Base-by-base conservation (phyloP, 2,888 invertebrate genomes). In the Drosophila limbata region DNA sequence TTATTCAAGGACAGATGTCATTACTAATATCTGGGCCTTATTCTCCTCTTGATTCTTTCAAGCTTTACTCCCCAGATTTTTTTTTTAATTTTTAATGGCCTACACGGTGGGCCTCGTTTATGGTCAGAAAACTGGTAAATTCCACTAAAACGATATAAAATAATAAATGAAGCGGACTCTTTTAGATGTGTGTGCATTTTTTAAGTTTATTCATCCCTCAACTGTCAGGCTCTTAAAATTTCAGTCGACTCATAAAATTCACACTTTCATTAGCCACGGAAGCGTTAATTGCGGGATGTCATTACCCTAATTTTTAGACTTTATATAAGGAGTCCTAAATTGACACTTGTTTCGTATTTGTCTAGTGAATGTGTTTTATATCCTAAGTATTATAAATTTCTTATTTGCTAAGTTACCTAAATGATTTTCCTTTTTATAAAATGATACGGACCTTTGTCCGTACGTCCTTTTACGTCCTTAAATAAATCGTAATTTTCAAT, bases 231-330 rank as follows among this genome's bases (percentile, higher is more conserved):
- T 73, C 76, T 82, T 85, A 79, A 73, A 69, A 66, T 70, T 70
- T 78, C 69, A 70, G 61, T 52, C 53, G 70, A 64, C 73, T 56
- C 84, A 65, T 86, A 83, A 86, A 83, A 81, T 73, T 84, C 81
- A 68, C 84, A 78, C 84, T 66, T 69, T 78, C 65, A 53, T 53
- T 31, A 66, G 52, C 42, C 45, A 25, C 21, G 28, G 15, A 42
- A 48, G 19, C 31, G 40, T 71, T 63, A 70, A 70, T 40, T 59
- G 73, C 48, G 35, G 44, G 52, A 15, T 44, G 51, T 31, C 56
- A 33, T 56, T 67, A 56, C 67, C 59, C 66, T 44, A 67, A 60
- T 71, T 75, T 59, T 66, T 40, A 44, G 55, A 51, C 50, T 60
- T 42, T 48, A 62, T 64, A 62, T 57, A 65, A 69, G 52, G 61